Conservation (phyloP, 1,140 invertebrate genomes). For the Triops cancriformis region DNA sequence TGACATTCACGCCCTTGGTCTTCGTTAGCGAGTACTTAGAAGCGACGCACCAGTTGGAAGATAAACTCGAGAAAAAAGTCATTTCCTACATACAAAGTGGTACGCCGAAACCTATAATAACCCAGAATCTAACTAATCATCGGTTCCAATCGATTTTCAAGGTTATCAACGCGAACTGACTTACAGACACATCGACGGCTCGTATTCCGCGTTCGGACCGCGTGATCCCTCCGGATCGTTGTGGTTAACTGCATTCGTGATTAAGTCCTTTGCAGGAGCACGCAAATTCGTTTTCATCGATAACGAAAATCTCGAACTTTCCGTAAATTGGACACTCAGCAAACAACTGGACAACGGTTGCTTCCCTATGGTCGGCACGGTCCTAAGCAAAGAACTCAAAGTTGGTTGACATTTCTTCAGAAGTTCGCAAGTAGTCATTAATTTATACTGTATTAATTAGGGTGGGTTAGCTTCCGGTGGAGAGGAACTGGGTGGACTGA, state of each 20-base stretch:
- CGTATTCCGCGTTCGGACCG: slow-evolving; percentile 70
- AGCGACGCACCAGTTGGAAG: slow-evolving; percentile 37
- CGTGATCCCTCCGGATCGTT: slow-evolving; percentile 56
- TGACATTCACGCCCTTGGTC: slow-evolving; percentile 66
- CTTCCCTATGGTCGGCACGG: slow-evolving; percentile 41
- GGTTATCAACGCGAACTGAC: slow-evolving; percentile 67
- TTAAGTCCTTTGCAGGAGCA: slow-evolving; percentile 61
- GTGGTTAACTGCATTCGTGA: slow-evolving; percentile 72
- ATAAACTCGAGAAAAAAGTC: slow-evolving; percentile 45
- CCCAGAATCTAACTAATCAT: not conserved
- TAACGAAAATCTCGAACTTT: slow-evolving; percentile 37
- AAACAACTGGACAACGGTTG: slow-evolving; percentile 47
- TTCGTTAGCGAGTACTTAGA: slow-evolving; percentile 57
- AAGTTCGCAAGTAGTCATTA: not conserved
- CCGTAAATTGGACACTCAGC: slow-evolving; percentile 41
- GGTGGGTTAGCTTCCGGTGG: slow-evolving; percentile 46
- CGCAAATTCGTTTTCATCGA: slow-evolving; percentile 57
- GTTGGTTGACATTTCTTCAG: not conserved
- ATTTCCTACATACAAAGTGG: slow-evolving; percentile 58
- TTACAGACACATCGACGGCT: slow-evolving; percentile 62
- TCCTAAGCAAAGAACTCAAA: slow-evolving; percentile 21
- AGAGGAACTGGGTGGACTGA: slow-evolving; percentile 47
- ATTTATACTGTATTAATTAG: not conserved
- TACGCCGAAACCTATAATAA: slow-evolving; percentile 34
- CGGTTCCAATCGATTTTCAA: slow-evolving; percentile 33